Conservation (phyloP, 2,797 vertebrate genomes). For the Bradypus variegatus region DNA sequence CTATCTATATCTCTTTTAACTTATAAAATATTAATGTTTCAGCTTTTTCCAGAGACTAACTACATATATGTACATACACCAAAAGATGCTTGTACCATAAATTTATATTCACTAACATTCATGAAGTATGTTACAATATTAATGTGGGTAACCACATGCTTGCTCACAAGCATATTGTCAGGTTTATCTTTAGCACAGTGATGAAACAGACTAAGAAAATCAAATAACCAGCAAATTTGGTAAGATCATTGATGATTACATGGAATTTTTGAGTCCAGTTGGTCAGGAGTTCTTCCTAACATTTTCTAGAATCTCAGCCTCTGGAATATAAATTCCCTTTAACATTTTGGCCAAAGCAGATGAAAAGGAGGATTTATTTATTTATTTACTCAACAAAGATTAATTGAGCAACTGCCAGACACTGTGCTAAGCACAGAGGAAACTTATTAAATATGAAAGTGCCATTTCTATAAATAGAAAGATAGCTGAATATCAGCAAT, state of each 20-base stretch:
- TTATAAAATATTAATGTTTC: not conserved
- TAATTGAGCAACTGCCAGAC: not conserved
- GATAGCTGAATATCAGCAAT: not conserved
- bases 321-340: not conserved
- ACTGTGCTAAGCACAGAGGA: not conserved
- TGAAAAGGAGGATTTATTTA: not conserved
- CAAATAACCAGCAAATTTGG: not conserved
- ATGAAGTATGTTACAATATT: not conserved
- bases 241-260: not conserved
- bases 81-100: not conserved
- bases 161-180: not conserved
- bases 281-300: not conserved
- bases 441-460: not conserved
- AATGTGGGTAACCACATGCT: not conserved
- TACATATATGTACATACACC: not conserved
- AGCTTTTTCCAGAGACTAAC: not conserved
- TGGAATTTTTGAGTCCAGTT: not conserved
- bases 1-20: not conserved
- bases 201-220: not conserved
- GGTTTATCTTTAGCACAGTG: not conserved
- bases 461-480: no score
- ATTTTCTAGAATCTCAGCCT: not conserved
- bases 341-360: not conserved
- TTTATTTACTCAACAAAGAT: not conserved
- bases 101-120: slow-evolving; percentile 7